These are phyloP conservation scores for Hylaea fasciaria DNA, from an alignment of 2,888 invertebrate genomes.

Conservation along the genomic window DNA sequence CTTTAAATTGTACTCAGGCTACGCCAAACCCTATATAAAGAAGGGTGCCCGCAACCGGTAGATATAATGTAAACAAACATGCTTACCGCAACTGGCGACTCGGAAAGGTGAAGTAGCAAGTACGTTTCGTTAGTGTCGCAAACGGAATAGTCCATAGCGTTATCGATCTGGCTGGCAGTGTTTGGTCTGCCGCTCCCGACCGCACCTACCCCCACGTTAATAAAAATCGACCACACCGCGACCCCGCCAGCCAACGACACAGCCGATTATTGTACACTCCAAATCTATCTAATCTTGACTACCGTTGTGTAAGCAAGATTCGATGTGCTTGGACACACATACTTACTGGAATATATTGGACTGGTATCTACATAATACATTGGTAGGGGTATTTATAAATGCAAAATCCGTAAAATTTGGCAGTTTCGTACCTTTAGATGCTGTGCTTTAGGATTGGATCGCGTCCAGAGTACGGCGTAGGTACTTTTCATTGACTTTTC, in stretches of 20 bases:
- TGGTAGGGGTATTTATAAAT: too few species aligned
- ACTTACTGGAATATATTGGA: not conserved
- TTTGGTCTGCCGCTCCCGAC: slow-evolving; percentile 78
- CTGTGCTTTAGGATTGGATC: too few species aligned
- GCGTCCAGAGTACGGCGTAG: too few species aligned
- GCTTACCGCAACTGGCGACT: not conserved
- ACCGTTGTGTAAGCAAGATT: not conserved
- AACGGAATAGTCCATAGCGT: slow-evolving; percentile 72
- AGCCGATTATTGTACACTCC: slow-evolving; percentile 47
- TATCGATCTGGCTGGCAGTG: slow-evolving; percentile 77
- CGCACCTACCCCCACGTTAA: slow-evolving; percentile 77
- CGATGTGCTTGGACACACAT: not conserved
- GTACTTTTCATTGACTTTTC: too few species aligned
- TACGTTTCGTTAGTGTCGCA: slow-evolving; percentile 51
- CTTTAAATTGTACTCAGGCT: too few species aligned
- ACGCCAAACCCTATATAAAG: too few species aligned
- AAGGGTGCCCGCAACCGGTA: not conserved
- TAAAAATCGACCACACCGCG: slow-evolving; percentile 78
- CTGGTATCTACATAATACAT: too few species aligned
- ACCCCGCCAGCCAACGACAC: slow-evolving; percentile 54
- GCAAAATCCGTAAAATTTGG: too few species aligned
- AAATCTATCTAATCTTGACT: slow-evolving; percentile 36
- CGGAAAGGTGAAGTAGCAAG: slow-evolving; percentile 18
- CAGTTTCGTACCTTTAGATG: too few species aligned
- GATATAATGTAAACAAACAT: not conserved